These are phyloP conservation scores for Pantelozetes paolii DNA, from an alignment of 2,888 invertebrate species.

Conservation along the genomic window DNA sequence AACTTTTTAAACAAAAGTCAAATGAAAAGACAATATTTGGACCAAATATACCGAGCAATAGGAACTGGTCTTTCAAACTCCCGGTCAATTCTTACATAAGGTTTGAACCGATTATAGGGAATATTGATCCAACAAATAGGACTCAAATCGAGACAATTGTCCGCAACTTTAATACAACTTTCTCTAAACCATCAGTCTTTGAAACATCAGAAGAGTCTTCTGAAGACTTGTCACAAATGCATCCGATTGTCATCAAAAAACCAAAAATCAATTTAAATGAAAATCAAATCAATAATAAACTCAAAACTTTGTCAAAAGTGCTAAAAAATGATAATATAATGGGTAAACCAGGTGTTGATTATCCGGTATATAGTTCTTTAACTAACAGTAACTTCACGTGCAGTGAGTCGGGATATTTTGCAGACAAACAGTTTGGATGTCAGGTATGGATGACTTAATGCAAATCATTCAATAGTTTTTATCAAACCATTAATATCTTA, in stretches of 20 bases:
- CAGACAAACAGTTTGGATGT: conserved; percentile 11
- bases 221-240: no score
- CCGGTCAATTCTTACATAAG: no score
- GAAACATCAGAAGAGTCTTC: neutral
- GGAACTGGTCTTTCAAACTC: no score
- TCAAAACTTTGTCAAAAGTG: neutral
- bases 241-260: no score
- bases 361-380: conserved; percentile 7
- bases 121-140: no score
- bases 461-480: neutral
- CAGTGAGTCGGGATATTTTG: neutral
- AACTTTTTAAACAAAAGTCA: no score
- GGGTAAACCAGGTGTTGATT: neutral
- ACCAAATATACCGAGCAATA: no score
- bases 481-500: neutral
- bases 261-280: neutral
- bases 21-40: no score
- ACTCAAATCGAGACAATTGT: neutral
- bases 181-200: neutral
- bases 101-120: no score
- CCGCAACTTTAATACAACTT: neutral
- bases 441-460: neutral
- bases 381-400: conserved; percentile 6
- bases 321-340: neutral
- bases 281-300: neutral